A percentile compares a stretch with the other conserved stretches of the same genome.
Evolutionary conservation across 2,797 vertebrate genomes (phyloP).

Genomic region (Lepilemur ruficaudatus): DNA sequence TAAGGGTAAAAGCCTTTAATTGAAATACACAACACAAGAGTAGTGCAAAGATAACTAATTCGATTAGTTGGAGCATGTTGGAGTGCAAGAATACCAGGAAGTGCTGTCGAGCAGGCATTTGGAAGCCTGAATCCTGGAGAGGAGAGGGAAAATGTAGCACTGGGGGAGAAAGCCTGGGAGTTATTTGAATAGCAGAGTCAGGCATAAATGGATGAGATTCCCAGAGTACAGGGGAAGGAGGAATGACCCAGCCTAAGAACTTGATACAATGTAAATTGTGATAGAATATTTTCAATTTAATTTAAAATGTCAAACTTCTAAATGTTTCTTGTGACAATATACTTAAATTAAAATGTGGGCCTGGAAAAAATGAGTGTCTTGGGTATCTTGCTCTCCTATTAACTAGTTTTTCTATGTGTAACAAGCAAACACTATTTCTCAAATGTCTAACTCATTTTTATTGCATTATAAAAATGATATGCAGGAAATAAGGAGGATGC

Average conservation of each 20-base stretch:
- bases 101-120: not conserved
- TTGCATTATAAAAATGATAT: conserved; percentile 10
- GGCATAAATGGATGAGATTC: not conserved
- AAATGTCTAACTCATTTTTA: not conserved
- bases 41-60: not conserved
- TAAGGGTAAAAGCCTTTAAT: not conserved
- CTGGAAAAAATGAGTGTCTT: not conserved
- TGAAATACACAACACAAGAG: not conserved
- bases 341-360: not conserved
- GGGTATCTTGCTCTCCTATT: not conserved
- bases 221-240: not conserved
- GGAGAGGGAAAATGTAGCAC: not conserved
- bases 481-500: conserved; percentile 1
- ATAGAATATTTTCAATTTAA: not conserved
- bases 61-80: not conserved
- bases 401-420: not conserved
- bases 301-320: not conserved
- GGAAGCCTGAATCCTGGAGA: not conserved
- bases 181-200: not conserved
- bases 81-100: not conserved
- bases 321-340: not conserved
- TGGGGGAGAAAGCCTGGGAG: not conserved
- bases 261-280: not conserved
- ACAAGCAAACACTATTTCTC: not conserved
- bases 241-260: not conserved